Percentiles rank a stretch among this genome's conserved stretches.
phyloP scores from a whole-genome alignment of 2,113 vertebrate species.

The Rhineura floridana region DNA sequence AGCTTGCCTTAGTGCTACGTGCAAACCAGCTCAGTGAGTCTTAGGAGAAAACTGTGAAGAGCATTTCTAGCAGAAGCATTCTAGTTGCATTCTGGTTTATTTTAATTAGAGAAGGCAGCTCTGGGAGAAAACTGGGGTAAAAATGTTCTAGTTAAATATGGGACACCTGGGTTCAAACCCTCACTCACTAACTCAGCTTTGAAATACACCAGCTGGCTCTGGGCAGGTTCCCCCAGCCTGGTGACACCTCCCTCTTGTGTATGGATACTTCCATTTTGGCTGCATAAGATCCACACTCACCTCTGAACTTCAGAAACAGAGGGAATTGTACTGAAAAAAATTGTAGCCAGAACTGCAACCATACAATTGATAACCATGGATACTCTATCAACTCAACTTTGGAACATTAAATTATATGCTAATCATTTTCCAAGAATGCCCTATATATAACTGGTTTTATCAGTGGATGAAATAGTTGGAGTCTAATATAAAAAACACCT shows the following conservation, averaged over 20 bases:
- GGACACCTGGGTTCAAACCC: neutral
- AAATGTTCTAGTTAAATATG: neutral
- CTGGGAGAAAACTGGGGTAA: neutral
- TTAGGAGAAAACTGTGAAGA: neutral
- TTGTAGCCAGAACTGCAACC: neutral
- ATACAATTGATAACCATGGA: neutral
- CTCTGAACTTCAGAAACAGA: neutral
- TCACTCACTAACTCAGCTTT: too few relatives aligned
- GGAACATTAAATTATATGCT: neutral
- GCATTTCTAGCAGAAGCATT: neutral
- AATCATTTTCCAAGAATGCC: neutral
- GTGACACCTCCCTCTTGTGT: neutral
- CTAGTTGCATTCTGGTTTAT: neutral
- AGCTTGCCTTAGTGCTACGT: too few relatives aligned
- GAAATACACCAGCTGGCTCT: neutral
- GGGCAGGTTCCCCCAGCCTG: neutral
- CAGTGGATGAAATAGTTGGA: slow-evolving; percentile 25
- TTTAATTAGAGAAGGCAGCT: neutral
- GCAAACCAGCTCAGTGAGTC: neutral
- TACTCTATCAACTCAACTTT: neutral
- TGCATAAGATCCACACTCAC: neutral
- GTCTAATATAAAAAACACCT: slow-evolving; percentile 47
- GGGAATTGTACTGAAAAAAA: neutral
- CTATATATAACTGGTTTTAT: neutral
- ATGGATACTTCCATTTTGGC: neutral